Percentiles rank a stretch among this genome's conserved stretches.
These are phyloP conservation scores for Dimorphilus gyrociliatus DNA, from an alignment of 2,888 invertebrate species.

Conservation along the genomic window DNA sequence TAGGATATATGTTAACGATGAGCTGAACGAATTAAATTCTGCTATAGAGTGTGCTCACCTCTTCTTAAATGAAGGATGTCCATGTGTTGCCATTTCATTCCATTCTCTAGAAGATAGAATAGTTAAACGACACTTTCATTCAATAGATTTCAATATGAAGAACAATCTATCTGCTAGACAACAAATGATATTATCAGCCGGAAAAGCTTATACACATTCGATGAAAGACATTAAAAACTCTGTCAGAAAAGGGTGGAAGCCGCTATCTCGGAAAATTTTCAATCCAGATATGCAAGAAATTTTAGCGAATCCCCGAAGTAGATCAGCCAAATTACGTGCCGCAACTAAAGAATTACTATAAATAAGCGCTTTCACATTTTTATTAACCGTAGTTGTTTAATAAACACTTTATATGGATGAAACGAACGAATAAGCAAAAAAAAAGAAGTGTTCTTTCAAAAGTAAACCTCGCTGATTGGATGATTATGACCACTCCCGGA, in stretches of 20 bases:
- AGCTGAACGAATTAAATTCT: constrained; percentile 81
- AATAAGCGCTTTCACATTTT: too few species aligned
- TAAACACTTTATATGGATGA: too few species aligned
- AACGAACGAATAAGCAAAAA: too few species aligned
- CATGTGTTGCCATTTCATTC: constrained; percentile 65
- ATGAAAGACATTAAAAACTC: constrained; percentile 49
- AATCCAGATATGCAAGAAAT: constrained; percentile 57
- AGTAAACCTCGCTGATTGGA: too few species aligned
- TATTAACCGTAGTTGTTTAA: too few species aligned
- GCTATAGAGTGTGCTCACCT: constrained; percentile 57
- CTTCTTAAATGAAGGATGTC: constrained; percentile 57
- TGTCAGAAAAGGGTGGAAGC: constrained; percentile 53
- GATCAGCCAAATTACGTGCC: constrained; percentile 73
- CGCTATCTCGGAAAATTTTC: constrained; percentile 62
- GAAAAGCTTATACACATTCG: constrained; percentile 45
- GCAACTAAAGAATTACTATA: constrained; percentile 58
- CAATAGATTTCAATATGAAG: constrained; percentile 21
- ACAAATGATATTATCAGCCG: constrained; percentile 46
- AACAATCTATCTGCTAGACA: constrained; percentile 13
- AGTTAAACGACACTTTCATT: constrained; percentile 63
- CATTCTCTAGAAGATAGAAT: constrained; percentile 86
- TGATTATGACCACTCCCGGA: too few species aligned
- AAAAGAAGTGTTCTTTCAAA: too few species aligned
- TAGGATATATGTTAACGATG: constrained; percentile 86
- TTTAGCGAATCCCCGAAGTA: constrained; percentile 58